Conservation (phyloP, 2,888 invertebrate species). For the Brassicogethes aeneus region DNA sequence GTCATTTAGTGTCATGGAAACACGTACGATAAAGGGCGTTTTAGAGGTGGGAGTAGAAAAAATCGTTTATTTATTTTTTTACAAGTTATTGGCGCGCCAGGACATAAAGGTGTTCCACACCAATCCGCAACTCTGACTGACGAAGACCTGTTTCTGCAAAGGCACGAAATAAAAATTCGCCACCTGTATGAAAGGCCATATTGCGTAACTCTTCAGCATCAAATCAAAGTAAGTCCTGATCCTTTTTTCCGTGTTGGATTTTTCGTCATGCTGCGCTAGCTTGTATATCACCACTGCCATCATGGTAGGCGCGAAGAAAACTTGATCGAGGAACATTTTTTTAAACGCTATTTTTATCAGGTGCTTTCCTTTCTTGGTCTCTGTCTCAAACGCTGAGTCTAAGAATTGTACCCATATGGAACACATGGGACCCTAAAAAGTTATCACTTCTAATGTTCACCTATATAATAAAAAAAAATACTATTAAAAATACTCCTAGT, state of each 20-base stretch:
- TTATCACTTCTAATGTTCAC: too few species aligned
- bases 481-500: not conserved
- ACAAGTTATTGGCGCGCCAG: too few species aligned
- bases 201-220: not conserved
- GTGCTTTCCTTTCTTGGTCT: not conserved
- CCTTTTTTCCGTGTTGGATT: not conserved
- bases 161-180: not conserved
- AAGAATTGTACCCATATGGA: conserved; percentile 62
- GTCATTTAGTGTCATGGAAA: too few species aligned
- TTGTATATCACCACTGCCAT: not conserved
- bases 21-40: too few species aligned
- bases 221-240: not conserved
- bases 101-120: not conserved
- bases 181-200: not conserved
- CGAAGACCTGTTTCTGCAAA: not conserved
- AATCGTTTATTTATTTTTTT: too few species aligned
- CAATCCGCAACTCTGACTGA: not conserved
- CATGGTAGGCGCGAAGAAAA: not conserved
- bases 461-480: too few species aligned
- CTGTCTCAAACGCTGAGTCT: conserved; percentile 37
- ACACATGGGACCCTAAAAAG: conserved; percentile 52
- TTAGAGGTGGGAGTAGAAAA: too few species aligned
- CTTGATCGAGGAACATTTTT: not conserved
- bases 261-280: not conserved
- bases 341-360: not conserved